Base-by-base conservation (phyloP, 2,888 invertebrate species). In the Eurytoma adleriae region DNA sequence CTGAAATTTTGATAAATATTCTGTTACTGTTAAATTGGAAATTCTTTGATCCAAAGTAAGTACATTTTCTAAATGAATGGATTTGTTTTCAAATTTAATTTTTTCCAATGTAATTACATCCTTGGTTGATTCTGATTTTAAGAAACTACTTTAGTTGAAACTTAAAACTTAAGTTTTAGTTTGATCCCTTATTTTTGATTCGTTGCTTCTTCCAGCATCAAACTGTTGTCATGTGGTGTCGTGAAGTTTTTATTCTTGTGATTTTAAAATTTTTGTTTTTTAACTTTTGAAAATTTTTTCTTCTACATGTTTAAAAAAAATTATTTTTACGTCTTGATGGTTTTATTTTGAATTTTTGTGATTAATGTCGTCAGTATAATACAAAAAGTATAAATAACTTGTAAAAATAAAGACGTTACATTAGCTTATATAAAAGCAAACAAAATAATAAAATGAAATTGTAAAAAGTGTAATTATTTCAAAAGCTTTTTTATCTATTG, bases 361-460 rank as follows among this genome's bases (percentile, higher is more conserved):
- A 67, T 75, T 59, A 50, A 50, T 67, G 75, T 75, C 27, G 13
- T 50, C 67, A 57, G n/a, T 56, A 48, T 66, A 74, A 74, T 27
- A 40, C 10, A 64, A 74, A 67, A 67, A 59, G 27, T 50, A 67
- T 50, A 27, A 59, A 12, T 27, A 75, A 67, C n/a, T 50, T 75
- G n/a, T 67, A 74, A 27, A 61, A 75, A 67, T 50, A 67, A 67
- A 7, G 18, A 67, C 27, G 50, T 59, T 59, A 10, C 57, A 12
- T 50, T 50, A 59, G 50, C 67, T 74, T 66, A 57, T 27, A 66
- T 27, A 59, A 16, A 67, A 16, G 57, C 27, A 27, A 57, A 57
- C 40, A 59, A 70, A 74, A 48, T 50, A 52, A 59, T 57, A 67
- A 59, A 67, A 18, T 24, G 13, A 40, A 40, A 7, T 5, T 67